A percentile compares a stretch with the other conserved stretches of the same genome.
Conservation (phyloP, 2,797 vertebrate genomes). For the Syngnathus rostellatus region DNA sequence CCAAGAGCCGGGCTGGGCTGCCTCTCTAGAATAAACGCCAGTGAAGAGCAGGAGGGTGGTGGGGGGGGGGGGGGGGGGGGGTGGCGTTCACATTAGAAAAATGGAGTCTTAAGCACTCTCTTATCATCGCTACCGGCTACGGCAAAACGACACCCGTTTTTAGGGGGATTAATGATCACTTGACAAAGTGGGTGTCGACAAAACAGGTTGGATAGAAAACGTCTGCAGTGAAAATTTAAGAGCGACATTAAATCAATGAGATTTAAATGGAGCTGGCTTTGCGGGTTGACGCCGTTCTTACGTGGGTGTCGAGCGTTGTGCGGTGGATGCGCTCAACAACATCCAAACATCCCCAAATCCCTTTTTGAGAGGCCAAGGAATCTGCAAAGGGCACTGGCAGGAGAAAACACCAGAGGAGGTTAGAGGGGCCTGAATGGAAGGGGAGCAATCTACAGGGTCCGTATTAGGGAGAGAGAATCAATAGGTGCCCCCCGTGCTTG, state of each 20-base stretch:
- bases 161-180: constrained; percentile 53
- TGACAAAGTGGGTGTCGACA: constrained; percentile 37
- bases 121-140: constrained; percentile 29
- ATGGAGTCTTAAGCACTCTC: constrained; percentile 32
- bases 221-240: constrained; percentile 40
- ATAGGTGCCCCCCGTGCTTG: constrained; percentile 49
- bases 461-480: constrained; percentile 56
- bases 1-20: constrained; percentile 54
- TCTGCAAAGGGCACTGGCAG: constrained; percentile 44
- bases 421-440: constrained; percentile 29
- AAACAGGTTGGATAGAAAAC: constrained; percentile 39
- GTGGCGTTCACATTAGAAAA: constrained; percentile 24
- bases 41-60: constrained; percentile 9
- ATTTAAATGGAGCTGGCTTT: constrained; percentile 46
- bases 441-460: constrained; percentile 50
- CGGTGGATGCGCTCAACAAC: constrained; percentile 58
- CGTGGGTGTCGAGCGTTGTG: constrained; percentile 55
- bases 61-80: too few species aligned
- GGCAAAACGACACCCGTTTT: constrained; percentile 40
- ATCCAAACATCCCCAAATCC: constrained; percentile 64
- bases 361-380: constrained; percentile 58
- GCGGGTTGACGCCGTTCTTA: constrained; percentile 38
- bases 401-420: constrained; percentile 44
- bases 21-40: constrained; percentile 40
- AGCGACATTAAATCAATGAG: constrained; percentile 49